Conservation (phyloP, 30 jellyfish, hydroid and myxozoan genomes). For the Phacellophora camtschatica region DNA sequence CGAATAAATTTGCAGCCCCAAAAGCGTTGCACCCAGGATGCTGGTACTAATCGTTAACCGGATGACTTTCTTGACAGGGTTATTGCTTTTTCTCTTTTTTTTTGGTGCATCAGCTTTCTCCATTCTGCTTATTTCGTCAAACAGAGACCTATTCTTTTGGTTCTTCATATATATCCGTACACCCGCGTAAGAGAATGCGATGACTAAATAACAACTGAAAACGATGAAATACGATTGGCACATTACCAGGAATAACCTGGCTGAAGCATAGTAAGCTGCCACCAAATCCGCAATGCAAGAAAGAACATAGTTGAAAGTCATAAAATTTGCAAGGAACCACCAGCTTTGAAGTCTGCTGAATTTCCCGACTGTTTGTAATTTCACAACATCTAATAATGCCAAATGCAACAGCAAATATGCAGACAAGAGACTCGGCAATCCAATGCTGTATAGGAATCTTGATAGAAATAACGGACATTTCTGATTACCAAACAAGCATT, state of each 20-base stretch:
- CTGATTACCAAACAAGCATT: constrained; percentile 47
- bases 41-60: constrained; percentile 50
- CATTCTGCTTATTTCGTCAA: constrained; percentile 8
- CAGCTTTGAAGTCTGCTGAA: constrained; percentile 48
- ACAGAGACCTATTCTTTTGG: constrained; percentile 17
- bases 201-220: constrained; percentile 40
- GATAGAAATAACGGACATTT: constrained; percentile 58
- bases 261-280: constrained; percentile 33
- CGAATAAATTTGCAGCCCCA: constrained; percentile 55
- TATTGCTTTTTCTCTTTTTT: not conserved
- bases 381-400: constrained; percentile 62
- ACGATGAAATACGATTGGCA: constrained; percentile 72
- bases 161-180: constrained; percentile 6
- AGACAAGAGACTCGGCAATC: constrained; percentile 65
- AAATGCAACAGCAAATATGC: constrained; percentile 63
- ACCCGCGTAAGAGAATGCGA: constrained; percentile 44
- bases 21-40: constrained; percentile 23
- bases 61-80: constrained; percentile 48
- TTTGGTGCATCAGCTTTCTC: not conserved
- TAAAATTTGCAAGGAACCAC: constrained; percentile 51
- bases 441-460: constrained; percentile 65
- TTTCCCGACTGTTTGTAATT: constrained; percentile 21
- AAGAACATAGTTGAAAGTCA: constrained; percentile 27
- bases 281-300: constrained; percentile 55
- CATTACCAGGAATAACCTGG: constrained; percentile 26